Evolutionary conservation across 2,113 vertebrate species (phyloP).

Genomic region (Pituophis catenifer): DNA sequence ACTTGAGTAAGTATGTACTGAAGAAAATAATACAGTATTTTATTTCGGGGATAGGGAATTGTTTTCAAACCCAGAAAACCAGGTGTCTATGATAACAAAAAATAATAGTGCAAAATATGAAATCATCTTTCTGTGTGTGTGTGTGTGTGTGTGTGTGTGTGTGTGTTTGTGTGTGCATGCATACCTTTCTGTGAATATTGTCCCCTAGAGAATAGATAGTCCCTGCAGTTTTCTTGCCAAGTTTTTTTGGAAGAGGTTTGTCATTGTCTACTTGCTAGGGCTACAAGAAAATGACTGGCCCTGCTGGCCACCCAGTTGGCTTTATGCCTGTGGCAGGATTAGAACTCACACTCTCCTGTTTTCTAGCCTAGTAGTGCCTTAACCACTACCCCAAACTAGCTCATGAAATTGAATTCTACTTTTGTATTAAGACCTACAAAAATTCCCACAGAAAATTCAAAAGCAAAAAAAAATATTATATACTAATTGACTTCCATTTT

Average conservation of each 20-base stretch:
- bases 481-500: neutral
- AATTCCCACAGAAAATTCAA: neutral
- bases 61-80: neutral
- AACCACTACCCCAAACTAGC: neutral
- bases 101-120: neutral
- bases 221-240: neutral
- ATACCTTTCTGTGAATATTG: neutral
- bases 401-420: neutral
- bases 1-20: neutral
- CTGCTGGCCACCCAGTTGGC: too few relatives aligned
- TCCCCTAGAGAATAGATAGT: neutral
- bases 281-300: neutral
- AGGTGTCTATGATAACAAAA: neutral
- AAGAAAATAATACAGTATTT: neutral
- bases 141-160: neutral
- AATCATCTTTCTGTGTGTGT: neutral
- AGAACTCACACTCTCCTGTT: neutral
- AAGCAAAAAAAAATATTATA: neutral
- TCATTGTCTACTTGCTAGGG: neutral
- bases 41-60: neutral
- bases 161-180: neutral
- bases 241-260: neutral
- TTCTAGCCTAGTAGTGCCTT: neutral
- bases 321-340: neutral
- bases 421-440: neutral